These are phyloP conservation scores for Trissonchulus latispiculum DNA, from an alignment of 2,888 invertebrate species.

Conservation along the genomic window DNA sequence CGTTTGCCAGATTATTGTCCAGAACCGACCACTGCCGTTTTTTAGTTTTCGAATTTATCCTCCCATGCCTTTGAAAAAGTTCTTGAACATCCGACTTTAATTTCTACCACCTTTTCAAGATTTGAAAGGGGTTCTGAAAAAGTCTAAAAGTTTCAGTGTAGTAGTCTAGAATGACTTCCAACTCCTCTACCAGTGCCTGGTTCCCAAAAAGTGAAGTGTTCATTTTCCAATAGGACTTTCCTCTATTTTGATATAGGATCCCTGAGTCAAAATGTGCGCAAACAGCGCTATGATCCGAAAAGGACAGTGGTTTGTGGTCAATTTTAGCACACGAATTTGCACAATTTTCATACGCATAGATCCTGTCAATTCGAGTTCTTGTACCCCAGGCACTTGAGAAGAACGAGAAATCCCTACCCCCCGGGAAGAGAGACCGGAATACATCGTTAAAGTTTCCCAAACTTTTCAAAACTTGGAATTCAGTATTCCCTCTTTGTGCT, in stretches of 20 bases:
- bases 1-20: too few relatives aligned
- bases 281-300: not conserved
- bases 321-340: too few relatives aligned
- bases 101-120: not conserved
- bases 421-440: not conserved
- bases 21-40: too few relatives aligned
- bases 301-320: not conserved
- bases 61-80: too few relatives aligned
- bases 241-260: not conserved
- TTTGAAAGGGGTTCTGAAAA: not conserved
- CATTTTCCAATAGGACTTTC: slow-evolving; percentile 17
- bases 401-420: not conserved
- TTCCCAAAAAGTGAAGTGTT: not conserved
- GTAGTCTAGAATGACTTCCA: not conserved
- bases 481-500: not conserved
- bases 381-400: too few relatives aligned
- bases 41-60: too few relatives aligned
- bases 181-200: not conserved
- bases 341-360: not conserved
- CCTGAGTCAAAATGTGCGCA: too few relatives aligned
- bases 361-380: slow-evolving; percentile 8
- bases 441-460: too few relatives aligned
- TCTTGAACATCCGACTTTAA: not conserved
- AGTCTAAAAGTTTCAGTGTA: not conserved
- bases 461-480: not conserved